Evolutionary conservation across 2,797 vertebrate genomes (phyloP).

Genomic region (Distichodus sexfasciatus): DNA sequence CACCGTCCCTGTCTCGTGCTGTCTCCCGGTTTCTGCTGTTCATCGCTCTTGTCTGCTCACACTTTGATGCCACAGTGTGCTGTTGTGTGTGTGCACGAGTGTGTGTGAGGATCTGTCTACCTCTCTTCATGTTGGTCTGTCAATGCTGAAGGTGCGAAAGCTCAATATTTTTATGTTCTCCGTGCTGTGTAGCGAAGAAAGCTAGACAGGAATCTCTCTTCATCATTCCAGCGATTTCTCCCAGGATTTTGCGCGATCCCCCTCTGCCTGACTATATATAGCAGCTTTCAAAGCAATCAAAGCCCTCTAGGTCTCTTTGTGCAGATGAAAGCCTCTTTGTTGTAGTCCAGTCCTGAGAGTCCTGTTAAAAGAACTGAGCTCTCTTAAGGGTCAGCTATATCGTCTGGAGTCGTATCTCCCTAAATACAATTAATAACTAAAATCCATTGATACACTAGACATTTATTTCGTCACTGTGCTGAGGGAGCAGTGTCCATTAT

Average conservation of each 20-base stretch:
- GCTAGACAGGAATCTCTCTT: not conserved
- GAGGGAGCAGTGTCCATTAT: not conserved
- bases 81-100: not conserved
- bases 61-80: not conserved
- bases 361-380: not conserved
- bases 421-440: not conserved
- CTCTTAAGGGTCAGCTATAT: constrained; percentile 5
- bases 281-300: constrained; percentile 19
- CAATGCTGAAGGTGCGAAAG: not conserved
- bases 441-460: constrained; percentile 2
- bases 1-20: not conserved
- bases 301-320: not conserved
- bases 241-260: not conserved
- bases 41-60: not conserved
- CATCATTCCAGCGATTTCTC: not conserved
- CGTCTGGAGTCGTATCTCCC: constrained; percentile 3
- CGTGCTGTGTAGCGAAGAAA: not conserved
- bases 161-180: not conserved
- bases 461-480: constrained; percentile 1
- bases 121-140: not conserved
- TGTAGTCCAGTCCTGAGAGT: constrained; percentile 1
- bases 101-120: not conserved
- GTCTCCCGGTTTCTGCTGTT: not conserved
- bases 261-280: not conserved
- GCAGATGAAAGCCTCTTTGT: not conserved